Evolutionary conservation across 1,140 invertebrate species (phyloP), one percentile per base, ranked within the genome.

Genomic region (Adelges cooleyi): DNA sequence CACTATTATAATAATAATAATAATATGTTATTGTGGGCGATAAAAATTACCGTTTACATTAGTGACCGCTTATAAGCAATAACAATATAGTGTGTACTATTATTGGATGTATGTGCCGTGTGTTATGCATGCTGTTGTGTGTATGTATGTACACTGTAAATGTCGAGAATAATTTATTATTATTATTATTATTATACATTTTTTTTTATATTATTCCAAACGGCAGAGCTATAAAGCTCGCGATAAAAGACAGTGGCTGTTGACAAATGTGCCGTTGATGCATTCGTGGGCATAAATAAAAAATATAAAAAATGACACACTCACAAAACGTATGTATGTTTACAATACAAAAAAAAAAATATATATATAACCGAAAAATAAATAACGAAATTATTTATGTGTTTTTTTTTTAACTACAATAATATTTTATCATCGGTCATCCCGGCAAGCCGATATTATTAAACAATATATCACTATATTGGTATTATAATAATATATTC

Each of bases 201-300:
- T n/a, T n/a, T n/a, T n/a, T n/a, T n/a, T n/a, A 62, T 46, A 62
- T 62, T 62, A 44, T 62, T 48, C 33, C 56, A 20, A 48, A 27
- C 29, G 29, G 5, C 5, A 5, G 29, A 5, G 29, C n/a, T n/a
- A n/a, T n/a, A n/a, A n/a, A 33, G 29, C 29, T 20, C 25, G 42
- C 56, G 56, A 62, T 62, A 62, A 48, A 62, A 44, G 56, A 62
- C 56, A 62, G 56, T 46, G 40, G 40, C 42, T 62, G 56, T 46
- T 62, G 56, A 62, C 56, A 46, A 62, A 62, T 46, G 56, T 27
- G 56, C 42, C 56, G 56, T 62, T 46, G 56, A 48, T 46, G 42
- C 40, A 48, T 62, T 62, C 46, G 25, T 46, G 56, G 33, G 20
- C 3, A 29, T 6, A 33, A 51, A 51, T 27, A 17, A 27, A 49